Evolutionary conservation across 2,888 invertebrate species (phyloP), one percentile per base, ranked within the genome.

Genomic region (Rhagonycha lutea): DNA sequence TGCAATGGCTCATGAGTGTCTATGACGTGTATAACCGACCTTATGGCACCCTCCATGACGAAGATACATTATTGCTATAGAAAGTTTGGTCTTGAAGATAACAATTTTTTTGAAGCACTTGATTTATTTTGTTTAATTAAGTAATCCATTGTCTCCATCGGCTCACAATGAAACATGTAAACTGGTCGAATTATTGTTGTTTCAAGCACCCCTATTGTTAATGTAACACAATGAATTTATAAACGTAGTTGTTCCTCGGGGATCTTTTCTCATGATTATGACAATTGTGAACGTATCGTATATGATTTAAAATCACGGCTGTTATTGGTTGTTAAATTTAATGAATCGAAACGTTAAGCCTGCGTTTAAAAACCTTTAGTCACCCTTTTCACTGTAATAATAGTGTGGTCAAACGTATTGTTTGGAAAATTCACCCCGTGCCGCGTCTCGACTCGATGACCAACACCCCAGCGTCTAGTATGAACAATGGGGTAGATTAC

Each of bases 331-430:
- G 84, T 83, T 78, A 79, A 79, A 81, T 78, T 82, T 83, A 83
- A 85, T 85, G 85, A 83, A 84, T 83, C 84, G 84, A 83, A 83
- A 85, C 85, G 83, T 75, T 82, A 78, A 82, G 83, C 85, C 85
- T 83, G 84, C 83, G 82, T 84, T 86, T 86, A 82, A 81, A 61
- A 74, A 72, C 61, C 78, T 76, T 75, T 78, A 82, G 82, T 83
- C 82, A 83, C 84, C 83, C 82, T 81, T 73, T 71, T 73, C 61
- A 75, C 67, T 77, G 81, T 79, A 81, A 81, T 79, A 81, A 82
- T 84, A 84, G 80, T 84, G 85, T 78, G 86, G 86, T 84, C 84
- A 83, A 82, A 83, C 81, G 83, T 83, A 85, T 84, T 83, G 84
- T 84, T 80, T 80, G 81, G 78, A 81, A 82, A 82, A 83, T 83